Evolutionary conservation across 2,113 vertebrate species (phyloP).

Genomic region (Heptranchias perlo): DNA sequence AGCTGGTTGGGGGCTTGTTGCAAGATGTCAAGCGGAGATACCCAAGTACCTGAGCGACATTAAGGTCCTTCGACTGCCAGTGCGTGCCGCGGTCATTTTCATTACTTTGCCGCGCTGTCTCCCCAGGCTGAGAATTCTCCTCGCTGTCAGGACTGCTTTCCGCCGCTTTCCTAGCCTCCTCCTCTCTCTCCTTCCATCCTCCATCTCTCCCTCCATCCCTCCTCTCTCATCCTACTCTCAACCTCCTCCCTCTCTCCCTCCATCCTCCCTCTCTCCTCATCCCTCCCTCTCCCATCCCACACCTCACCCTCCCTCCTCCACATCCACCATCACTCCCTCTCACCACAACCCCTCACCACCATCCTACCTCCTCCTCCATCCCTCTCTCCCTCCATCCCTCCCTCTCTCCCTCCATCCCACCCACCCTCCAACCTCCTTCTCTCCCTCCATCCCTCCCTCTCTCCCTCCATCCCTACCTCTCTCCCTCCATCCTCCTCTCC

Average conservation of each 20-base stretch:
- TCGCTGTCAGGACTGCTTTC: too few relatives aligned
- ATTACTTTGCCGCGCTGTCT: conserved; percentile 97
- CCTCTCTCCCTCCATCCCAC: too few relatives aligned
- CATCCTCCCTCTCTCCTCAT: too few relatives aligned
- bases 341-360: not conserved
- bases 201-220: not conserved
- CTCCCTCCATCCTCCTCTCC: not conserved
- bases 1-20: conserved; percentile 86
- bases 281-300: not conserved
- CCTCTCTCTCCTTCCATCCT: not conserved
- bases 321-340: not conserved
- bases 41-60: conserved; percentile 84
- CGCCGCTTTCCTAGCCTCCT: too few relatives aligned
- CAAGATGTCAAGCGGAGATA: conserved; percentile 89
- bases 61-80: conserved; percentile 85
- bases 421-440: too few relatives aligned
- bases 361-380: not conserved
- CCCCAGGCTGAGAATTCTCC: too few relatives aligned
- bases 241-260: not conserved
- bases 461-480: not conserved
- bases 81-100: conserved; percentile 88
- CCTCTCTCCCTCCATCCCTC: not conserved
- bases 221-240: not conserved
- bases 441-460: not conserved
- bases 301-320: not conserved